Percentiles rank a stretch among this genome's conserved stretches.
Conservation (phyloP, 2,797 vertebrate genomes). For the Acropternis orthonyx region DNA sequence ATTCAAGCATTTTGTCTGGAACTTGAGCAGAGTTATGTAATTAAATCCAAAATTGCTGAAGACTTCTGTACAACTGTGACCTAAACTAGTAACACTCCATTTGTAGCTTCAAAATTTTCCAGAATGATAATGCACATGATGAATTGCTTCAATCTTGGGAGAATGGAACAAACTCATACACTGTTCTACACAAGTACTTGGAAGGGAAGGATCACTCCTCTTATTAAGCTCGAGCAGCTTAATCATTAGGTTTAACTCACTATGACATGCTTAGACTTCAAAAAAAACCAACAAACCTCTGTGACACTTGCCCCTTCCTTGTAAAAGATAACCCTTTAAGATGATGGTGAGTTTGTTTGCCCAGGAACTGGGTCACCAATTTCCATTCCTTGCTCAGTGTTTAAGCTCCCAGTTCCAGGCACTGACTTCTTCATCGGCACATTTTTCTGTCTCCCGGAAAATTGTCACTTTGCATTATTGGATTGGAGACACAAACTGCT, state of each 20-base stretch:
- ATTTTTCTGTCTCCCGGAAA: background rate
- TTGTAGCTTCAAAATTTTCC: background rate
- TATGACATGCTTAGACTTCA: background rate
- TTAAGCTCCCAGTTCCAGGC: background rate
- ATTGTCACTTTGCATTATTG: background rate
- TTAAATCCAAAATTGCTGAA: background rate
- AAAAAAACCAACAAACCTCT: background rate
- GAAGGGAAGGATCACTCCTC: background rate
- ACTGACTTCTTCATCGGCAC: background rate
- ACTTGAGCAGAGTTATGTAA: background rate
- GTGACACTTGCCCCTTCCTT: background rate
- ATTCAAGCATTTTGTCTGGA: background rate
- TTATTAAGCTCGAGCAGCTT: background rate
- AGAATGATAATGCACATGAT: background rate
- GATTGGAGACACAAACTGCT: background rate
- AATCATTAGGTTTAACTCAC: background rate
- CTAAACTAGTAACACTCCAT: background rate
- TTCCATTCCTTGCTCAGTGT: background rate
- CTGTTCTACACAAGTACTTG: background rate
- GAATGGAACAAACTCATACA: background rate
- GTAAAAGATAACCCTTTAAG: background rate
- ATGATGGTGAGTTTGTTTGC: background rate
- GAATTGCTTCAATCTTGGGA: background rate
- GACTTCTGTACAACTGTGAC: background rate
- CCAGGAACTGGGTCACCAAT: background rate